Base-by-base conservation (phyloP, 2,797 vertebrate species). In the Hyperoplus immaculatus region DNA sequence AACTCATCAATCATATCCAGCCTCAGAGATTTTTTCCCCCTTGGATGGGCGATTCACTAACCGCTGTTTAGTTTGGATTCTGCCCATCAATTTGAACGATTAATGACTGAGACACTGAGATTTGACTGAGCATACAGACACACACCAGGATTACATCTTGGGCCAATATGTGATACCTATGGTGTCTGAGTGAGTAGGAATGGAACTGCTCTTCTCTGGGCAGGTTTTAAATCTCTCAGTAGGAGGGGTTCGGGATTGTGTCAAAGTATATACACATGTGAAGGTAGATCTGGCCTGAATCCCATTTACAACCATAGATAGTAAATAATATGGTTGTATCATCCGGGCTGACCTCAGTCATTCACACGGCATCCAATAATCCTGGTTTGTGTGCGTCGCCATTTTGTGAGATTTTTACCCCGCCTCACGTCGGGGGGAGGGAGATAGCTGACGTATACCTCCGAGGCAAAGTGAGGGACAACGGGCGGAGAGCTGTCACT, bases 31-130 rank as follows among this genome's bases (percentile, higher is more conserved):
- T 8, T 47, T 39, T 39, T 9, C 36, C 38, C 4, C 53, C 8
- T 53, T 18, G 47, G 46, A 46, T 51, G 49, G 15, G 39, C 29
- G 36, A 10, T 11, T 64, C 36, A n/a, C 54, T 63, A 53, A 21
- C 7, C 11, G 13, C 59, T 42, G 18, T 53, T 58, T 12, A 10
- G 16, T 61, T 69, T 56, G 15, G 65, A 70, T 65, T 73, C 2
- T 53, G n/a, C 69, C 61, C 18, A 21, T 58, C 9, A 21, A 29
- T 36, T n/a, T 54, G 63, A 21, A 21, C 65, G 69, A 78, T 61
- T 1, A 53, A 76, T 65, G 1, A 56, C 50, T 69, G 42, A 54
- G 10, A 36, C 57, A 21, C 1, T 21, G 21, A 21, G 21, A 21
- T 21, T 2, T 21, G 21, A 21, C 21, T 21, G 21, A 21, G 21